Percentiles rank a stretch among this genome's conserved stretches.
phyloP scores from a whole-genome alignment of 2,113 vertebrate species.

The Oryctolagus cuniculus region mOryCun1.1 NC_091435.1:91886001-91886500 shows the following conservation, averaged over 20 bases:
- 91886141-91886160: not conserved
- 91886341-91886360: not conserved
- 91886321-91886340: not conserved
- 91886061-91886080: slow-evolving; percentile 20
- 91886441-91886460: not conserved
- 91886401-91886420: not conserved
- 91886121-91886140: not conserved
- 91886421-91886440: not conserved
- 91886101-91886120: not conserved
- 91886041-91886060: not conserved
- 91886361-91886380: not conserved
- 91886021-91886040: not conserved
- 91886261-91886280: not conserved
- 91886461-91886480: not conserved
- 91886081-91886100: not conserved
- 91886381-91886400: not conserved
- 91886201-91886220: not conserved
- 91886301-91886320: slow-evolving; percentile 80
- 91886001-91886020: not conserved
- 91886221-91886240: not conserved
- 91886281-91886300: slow-evolving; percentile 53
- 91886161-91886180: not conserved
- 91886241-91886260: not conserved
- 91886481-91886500: not conserved
- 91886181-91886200: not conserved